Evolutionary conservation across 64 coral and sea anemone species (phyloP).

Genomic region (Anthopleura sola): DNA sequence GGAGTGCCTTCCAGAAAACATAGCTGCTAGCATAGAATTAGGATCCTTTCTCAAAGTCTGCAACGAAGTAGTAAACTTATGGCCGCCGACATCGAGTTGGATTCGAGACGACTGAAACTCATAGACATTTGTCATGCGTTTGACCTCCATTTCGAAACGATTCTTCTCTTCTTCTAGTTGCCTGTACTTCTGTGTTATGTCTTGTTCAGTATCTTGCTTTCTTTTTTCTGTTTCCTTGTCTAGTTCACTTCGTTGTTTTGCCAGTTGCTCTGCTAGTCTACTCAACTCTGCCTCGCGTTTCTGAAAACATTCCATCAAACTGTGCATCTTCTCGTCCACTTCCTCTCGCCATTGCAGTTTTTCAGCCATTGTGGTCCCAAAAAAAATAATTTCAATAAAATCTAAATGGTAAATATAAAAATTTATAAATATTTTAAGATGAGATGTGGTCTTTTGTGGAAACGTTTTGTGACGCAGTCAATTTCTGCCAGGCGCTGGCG

Average conservation of each 20-base stretch:
- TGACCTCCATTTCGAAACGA: slow-evolving; percentile 68
- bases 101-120: slow-evolving; percentile 84
- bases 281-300: slow-evolving; percentile 76
- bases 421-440: slow-evolving; percentile 9
- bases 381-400: not conserved
- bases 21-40: slow-evolving; percentile 84
- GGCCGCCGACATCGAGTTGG: slow-evolving; percentile 90
- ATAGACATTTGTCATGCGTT: slow-evolving; percentile 75
- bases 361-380: slow-evolving; percentile 36
- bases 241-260: slow-evolving; percentile 57
- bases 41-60: slow-evolving; percentile 77
- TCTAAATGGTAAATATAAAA: not conserved
- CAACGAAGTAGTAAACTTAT: slow-evolving; percentile 81
- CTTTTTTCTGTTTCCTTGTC: slow-evolving; percentile 72
- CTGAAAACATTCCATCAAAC: slow-evolving; percentile 75
- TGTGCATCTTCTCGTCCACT: slow-evolving; percentile 40
- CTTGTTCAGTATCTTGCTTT: slow-evolving; percentile 59
- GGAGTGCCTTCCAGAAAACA: slow-evolving; percentile 96
- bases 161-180: slow-evolving; percentile 68
- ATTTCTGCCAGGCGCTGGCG: not conserved
- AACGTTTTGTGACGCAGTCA: not conserved
- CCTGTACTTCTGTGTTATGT: slow-evolving; percentile 46
- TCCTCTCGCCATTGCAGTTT: slow-evolving; percentile 54
- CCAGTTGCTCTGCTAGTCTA: slow-evolving; percentile 47
- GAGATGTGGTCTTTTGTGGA: not conserved